Conservation (phyloP, 2,888 invertebrate genomes). For the Drosophila monieri region DNA sequence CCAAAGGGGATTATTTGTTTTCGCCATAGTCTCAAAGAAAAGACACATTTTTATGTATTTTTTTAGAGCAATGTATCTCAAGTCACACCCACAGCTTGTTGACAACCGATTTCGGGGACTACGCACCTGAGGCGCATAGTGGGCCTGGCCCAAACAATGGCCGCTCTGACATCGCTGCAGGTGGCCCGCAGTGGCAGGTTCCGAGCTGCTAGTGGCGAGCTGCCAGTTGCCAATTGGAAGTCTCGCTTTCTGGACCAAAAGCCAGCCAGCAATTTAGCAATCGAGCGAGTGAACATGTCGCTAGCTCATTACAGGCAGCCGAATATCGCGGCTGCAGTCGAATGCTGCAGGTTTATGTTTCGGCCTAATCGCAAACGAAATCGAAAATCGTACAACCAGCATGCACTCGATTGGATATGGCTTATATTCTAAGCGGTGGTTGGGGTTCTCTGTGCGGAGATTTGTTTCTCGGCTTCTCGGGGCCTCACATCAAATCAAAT, state of each 20-base stretch:
- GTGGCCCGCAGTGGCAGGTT: constrained; percentile 52
- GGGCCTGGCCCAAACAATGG: constrained; percentile 51
- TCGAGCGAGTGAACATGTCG: constrained; percentile 66
- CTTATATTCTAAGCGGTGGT: constrained; percentile 3
- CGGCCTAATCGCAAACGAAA: constrained; percentile 65
- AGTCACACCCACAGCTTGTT: background rate
- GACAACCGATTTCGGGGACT: background rate
- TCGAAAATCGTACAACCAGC: constrained; percentile 51
- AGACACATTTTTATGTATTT: background rate
- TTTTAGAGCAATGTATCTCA: background rate
- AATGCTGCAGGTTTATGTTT: constrained; percentile 32
- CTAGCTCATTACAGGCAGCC: constrained; percentile 63
- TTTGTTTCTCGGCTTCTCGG: constrained; percentile 28
- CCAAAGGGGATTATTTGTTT: constrained; percentile 9
- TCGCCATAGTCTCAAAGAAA: too few relatives aligned
- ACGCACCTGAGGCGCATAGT: constrained; percentile 26
- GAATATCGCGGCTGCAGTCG: constrained; percentile 21
- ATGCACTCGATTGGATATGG: constrained; percentile 16
- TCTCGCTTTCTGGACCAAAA: constrained; percentile 18
- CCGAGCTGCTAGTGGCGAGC: constrained; percentile 16
- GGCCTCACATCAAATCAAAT: constrained; percentile 61
- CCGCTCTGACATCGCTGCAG: constrained; percentile 47
- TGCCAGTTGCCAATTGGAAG: constrained; percentile 52
- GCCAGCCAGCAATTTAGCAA: constrained; percentile 38
- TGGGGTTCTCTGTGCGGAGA: constrained; percentile 19